Evolutionary conservation across 2,888 invertebrate species (phyloP), one percentile per base, ranked within the genome.

Genomic region (Ischnus inquisitorius): DNA sequence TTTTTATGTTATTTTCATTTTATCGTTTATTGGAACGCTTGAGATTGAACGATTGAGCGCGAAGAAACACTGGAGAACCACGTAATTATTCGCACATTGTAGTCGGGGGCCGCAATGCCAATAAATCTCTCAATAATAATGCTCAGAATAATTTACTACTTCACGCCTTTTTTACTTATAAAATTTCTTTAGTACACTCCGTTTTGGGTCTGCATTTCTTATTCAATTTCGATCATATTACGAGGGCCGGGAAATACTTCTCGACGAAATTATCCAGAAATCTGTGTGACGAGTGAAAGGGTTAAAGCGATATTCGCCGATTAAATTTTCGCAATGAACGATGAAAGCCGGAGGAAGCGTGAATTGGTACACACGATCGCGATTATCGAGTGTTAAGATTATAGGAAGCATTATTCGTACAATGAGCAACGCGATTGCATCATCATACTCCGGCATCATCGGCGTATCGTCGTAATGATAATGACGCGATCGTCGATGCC

Each of bases 401-500:
- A 68, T 69, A 75, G 80, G 80, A 84, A 78, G 74, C 67, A 60
- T 78, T 74, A 43, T 79, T 62, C 41, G 34, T 41, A 46, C 67
- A 67, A 77, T 65, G 19, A 12, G 28, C 25, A 43, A 68, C 46
- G n/a, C 22, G 54, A 51, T 83, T 83, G 81, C 84, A 28, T 75
- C 81, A 79, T 65, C 74, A 5, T 46, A 43, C 60, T 43, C 14
- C 46, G 62, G 39, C 48, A 76, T 75, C 64, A 74, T 39, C 64
- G 64, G 22, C 19, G 28, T 34, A 71, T 74, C 80, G 74, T 71
- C 69, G 67, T 80, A 48, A 84, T 84, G 71, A 76, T 69, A 81
- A 84, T 84, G 80, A 78, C 69, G 69, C 46, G 77, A 74, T 74
- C 62, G 69, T 28, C 39, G 54, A 82, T 80, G 72, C 74, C 65